These are phyloP conservation scores for Adineta ricciae DNA, from an alignment of 2,888 invertebrate species.

Conservation along the genomic window DNA sequence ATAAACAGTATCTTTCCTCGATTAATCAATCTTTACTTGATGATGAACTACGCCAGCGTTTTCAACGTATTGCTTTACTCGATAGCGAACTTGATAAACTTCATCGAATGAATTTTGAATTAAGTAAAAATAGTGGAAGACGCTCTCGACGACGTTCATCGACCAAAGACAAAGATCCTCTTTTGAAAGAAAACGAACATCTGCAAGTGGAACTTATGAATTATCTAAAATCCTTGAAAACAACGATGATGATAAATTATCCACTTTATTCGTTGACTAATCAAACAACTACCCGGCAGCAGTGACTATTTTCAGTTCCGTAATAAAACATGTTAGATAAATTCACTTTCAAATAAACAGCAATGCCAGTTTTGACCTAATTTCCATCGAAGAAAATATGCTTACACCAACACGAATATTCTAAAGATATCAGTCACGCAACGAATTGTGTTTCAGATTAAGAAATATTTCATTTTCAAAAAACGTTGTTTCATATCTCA, in stretches of 20 bases:
- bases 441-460: no score
- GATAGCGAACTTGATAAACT: neutral
- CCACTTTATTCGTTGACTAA: neutral
- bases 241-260: neutral
- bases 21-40: neutral
- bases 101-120: neutral
- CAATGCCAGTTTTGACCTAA: no score
- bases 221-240: neutral
- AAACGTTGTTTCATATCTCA: no score
- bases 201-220: neutral
- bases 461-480: no score
- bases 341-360: neutral
- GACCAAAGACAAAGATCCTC: neutral
- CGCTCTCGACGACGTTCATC: neutral
- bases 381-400: no score
- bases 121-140: neutral
- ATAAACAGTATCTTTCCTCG: neutral
- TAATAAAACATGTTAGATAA: neutral
- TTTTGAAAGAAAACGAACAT: neutral
- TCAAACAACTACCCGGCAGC: neutral
- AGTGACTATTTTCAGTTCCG: neutral
- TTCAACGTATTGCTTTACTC: neutral
- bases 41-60: neutral
- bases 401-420: no score
- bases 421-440: no score